phyloP scores from a whole-genome alignment of 2,797 vertebrate species.

The Eutrigla gurnardus region DNA sequence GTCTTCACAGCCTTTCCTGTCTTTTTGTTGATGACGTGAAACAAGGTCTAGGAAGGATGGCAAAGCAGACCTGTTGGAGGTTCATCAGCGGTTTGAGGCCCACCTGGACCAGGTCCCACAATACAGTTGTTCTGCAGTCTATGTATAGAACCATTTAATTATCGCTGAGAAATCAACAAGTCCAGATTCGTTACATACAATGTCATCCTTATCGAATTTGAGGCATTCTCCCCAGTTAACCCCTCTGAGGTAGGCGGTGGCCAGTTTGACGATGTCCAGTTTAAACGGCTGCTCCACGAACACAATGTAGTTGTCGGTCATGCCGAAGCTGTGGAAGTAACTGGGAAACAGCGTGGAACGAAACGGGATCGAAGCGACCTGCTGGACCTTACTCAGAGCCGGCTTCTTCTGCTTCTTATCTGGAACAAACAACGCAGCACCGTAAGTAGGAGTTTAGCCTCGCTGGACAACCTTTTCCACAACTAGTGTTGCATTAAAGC shows the following conservation, averaged over 20 bases:
- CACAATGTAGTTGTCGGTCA: constrained; percentile 92
- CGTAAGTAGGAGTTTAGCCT: too few species aligned
- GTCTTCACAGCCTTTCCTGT: constrained; percentile 84
- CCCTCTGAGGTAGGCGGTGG: constrained; percentile 90
- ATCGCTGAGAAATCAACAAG: too few species aligned
- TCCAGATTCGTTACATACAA: constrained; percentile 73
- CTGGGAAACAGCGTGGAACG: constrained; percentile 88
- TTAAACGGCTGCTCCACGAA: constrained; percentile 94
- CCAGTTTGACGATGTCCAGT: constrained; percentile 90
- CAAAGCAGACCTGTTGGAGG: not conserved
- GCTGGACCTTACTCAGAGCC: constrained; percentile 82
- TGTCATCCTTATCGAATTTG: constrained; percentile 86
- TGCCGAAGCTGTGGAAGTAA: constrained; percentile 96
- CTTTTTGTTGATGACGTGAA: constrained; percentile 89
- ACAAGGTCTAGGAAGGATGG: constrained; percentile 84
- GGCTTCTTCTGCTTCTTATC: constrained; percentile 71
- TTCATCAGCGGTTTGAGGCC: not conserved
- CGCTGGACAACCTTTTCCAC: too few species aligned
- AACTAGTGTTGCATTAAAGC: not conserved
- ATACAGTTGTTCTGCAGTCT: too few species aligned
- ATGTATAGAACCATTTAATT: too few species aligned
- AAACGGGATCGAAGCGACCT: constrained; percentile 87
- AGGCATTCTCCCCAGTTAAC: constrained; percentile 93
- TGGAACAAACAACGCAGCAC: constrained; percentile 31
- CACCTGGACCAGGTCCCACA: not conserved